A percentile compares a stretch with the other conserved stretches of the same genome.
Evolutionary conservation across 2,113 vertebrate species (phyloP).

Genomic region (Prolemur simus): DNA sequence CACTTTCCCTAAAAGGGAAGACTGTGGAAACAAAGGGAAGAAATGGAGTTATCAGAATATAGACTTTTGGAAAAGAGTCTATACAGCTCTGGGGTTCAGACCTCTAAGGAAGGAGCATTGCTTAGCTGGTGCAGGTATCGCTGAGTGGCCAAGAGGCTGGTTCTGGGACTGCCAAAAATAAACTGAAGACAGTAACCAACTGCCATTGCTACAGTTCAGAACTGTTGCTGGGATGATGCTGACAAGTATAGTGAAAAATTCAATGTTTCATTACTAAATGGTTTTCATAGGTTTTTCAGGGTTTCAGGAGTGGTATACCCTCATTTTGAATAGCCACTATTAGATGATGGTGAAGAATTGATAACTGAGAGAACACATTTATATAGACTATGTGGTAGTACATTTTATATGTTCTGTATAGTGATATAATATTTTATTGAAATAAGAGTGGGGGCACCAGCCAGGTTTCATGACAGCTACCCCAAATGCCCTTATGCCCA

Average conservation of each 20-base stretch:
- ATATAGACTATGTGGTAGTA: background rate
- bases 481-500: background rate
- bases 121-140: background rate
- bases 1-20: background rate
- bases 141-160: background rate
- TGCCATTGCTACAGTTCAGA: background rate
- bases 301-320: background rate
- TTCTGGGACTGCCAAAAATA: background rate
- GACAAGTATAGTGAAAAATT: background rate
- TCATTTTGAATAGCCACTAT: background rate
- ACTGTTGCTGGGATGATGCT: background rate
- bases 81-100: background rate
- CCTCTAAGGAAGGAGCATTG: conserved; percentile 1
- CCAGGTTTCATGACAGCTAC: background rate
- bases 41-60: background rate
- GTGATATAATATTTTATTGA: conserved; percentile 17
- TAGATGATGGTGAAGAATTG: background rate
- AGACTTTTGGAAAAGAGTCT: background rate
- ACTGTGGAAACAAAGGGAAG: background rate
- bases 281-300: background rate
- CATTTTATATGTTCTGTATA: background rate
- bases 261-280: background rate
- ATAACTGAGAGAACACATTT: background rate
- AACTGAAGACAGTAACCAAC: background rate
- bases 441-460: background rate